Evolutionary conservation across 2,113 vertebrate species (phyloP).

Genomic region (Nothocercus nigrocapillus): DNA sequence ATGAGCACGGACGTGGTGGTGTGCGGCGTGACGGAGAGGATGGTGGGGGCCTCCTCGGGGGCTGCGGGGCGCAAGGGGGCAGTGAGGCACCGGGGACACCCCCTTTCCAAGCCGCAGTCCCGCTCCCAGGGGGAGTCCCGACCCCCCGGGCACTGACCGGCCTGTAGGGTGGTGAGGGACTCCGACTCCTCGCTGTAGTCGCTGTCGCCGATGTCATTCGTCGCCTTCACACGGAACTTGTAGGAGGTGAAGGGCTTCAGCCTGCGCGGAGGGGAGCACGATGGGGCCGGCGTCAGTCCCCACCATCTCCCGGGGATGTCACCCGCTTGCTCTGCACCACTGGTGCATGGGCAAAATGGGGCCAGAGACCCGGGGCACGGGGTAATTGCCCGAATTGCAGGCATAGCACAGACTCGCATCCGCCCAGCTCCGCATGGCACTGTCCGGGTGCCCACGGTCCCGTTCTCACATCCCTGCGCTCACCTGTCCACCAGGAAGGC

Average conservation of each 20-base stretch:
- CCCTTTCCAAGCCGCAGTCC: too few relatives aligned
- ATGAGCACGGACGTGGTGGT: slow-evolving; percentile 96
- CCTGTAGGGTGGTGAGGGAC: slow-evolving; percentile 95
- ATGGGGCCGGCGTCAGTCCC: accelerated
- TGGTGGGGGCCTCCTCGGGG: slow-evolving; percentile 88
- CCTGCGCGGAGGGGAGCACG: slow-evolving; percentile 56
- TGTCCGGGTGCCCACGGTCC: too few relatives aligned
- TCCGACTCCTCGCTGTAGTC: slow-evolving; percentile 95
- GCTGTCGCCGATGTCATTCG: slow-evolving; percentile 97
- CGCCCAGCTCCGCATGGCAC: too few relatives aligned
- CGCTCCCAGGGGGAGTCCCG: neutral
- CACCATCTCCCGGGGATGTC: accelerated
- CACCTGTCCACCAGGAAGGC: slow-evolving; percentile 91
- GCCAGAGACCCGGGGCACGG: accelerated
- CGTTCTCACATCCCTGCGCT: neutral
- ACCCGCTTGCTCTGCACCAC: neutral
- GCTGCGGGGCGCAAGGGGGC: slow-evolving; percentile 65
- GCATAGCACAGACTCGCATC: too few relatives aligned
- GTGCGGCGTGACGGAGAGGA: slow-evolving; percentile 92
- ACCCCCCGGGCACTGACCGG: slow-evolving; percentile 79
- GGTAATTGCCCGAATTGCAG: too few relatives aligned
- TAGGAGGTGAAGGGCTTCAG: slow-evolving; percentile 98
- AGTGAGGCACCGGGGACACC: neutral
- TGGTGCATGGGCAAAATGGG: accelerated
- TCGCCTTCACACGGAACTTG: slow-evolving; percentile 95